phyloP scores from a whole-genome alignment of 2,888 invertebrate genomes.

The Kryphioiulus occultus region DNA sequence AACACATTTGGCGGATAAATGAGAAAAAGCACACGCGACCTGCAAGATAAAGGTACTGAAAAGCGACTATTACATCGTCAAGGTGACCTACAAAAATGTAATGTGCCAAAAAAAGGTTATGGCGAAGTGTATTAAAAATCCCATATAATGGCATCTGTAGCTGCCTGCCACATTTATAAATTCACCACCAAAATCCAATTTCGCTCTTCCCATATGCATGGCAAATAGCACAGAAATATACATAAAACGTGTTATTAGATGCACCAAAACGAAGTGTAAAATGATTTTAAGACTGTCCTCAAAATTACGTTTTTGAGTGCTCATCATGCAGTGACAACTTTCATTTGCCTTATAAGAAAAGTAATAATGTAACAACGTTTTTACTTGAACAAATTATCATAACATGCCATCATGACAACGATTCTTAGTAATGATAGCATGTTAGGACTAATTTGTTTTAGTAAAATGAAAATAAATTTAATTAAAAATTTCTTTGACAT shows the following conservation, averaged over 20 bases:
- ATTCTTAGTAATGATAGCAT: no score
- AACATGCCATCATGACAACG: no score
- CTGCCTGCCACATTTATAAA: background rate
- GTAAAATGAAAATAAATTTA: no score
- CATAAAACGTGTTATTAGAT: background rate
- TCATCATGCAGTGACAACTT: no score
- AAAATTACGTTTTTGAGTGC: no score
- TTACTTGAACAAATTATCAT: no score
- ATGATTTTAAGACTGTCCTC: no score
- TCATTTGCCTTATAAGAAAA: no score
- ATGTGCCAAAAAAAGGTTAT: background rate
- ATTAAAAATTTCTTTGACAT: no score
- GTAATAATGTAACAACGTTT: no score
- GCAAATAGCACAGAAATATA: background rate
- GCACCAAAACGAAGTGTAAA: no score
- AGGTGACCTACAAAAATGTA: background rate
- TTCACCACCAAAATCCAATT: background rate
- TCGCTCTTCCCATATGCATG: background rate
- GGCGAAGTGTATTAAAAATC: background rate
- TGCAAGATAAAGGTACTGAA: background rate
- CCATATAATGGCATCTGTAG: background rate
- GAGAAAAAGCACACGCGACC: conserved; percentile 3
- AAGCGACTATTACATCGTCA: background rate
- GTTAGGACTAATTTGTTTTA: no score
- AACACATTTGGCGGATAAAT: background rate